These are phyloP conservation scores for Mohoua ochrocephala DNA, from an alignment of 2,113 vertebrate genomes.

Conservation along the genomic window DNA sequence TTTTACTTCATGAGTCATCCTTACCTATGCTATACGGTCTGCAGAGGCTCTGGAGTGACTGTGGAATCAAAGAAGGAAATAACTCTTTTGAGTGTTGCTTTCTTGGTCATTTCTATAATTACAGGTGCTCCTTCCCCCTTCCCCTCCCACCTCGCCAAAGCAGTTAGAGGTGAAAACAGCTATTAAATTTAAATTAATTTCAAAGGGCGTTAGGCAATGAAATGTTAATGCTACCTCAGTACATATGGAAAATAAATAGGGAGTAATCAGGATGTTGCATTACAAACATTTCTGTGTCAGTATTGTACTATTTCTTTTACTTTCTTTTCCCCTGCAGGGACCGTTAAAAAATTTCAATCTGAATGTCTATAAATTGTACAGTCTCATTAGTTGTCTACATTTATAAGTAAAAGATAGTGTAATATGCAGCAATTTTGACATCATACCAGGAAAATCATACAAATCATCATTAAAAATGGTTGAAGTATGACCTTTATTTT, in stretches of 20 bases:
- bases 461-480: background rate
- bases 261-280: background rate
- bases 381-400: background rate
- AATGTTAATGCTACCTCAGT: background rate
- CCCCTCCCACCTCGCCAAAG: accelerated
- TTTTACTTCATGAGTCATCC: background rate
- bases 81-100: background rate
- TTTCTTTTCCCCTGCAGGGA: background rate
- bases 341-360: background rate
- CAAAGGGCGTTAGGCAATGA: background rate
- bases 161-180: background rate
- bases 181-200: background rate
- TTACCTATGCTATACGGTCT: background rate
- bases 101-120: background rate
- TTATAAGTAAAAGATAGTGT: background rate
- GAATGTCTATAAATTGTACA: background rate
- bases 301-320: background rate
- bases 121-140: background rate
- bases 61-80: background rate
- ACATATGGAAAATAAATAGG: background rate
- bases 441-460: background rate
- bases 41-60: background rate
- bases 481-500: background rate
- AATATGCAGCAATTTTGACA: background rate
- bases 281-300: background rate